Evolutionary conservation across 1,140 invertebrate genomes (phyloP).

Genomic region (Heliconius himera): DNA sequence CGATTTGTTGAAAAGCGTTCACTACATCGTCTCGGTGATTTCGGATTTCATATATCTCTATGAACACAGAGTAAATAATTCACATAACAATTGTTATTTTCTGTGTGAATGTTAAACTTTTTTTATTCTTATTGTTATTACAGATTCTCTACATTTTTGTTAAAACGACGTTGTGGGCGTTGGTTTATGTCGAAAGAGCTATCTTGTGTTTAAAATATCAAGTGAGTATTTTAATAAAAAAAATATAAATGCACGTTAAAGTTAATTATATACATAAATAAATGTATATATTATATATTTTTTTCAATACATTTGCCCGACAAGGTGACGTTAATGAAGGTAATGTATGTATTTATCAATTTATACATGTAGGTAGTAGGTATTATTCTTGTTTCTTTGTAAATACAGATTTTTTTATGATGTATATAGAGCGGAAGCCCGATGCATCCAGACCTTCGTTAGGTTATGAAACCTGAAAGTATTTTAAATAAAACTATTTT

Average conservation of each 20-base stretch:
- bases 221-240: not conserved
- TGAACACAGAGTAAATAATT: constrained; percentile 45
- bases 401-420: too few species aligned
- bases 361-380: too few species aligned
- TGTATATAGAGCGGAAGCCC: too few species aligned
- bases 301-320: too few species aligned
- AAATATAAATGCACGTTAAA: not conserved
- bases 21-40: not conserved
- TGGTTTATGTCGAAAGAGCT: not conserved
- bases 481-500: too few species aligned
- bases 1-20: constrained; percentile 1
- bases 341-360: too few species aligned
- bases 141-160: constrained; percentile 3
- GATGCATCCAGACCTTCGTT: too few species aligned
- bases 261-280: not conserved
- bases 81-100: not conserved
- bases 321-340: too few species aligned
- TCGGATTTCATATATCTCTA: constrained; percentile 44
- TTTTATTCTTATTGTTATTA: not conserved
- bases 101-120: not conserved
- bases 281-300: not conserved
- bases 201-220: constrained; percentile 16
- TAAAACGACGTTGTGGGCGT: constrained; percentile 8
- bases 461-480: too few species aligned
- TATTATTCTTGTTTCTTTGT: too few species aligned